A percentile compares a stretch with the other conserved stretches of the same genome.
phyloP scores from a whole-genome alignment of 2,888 invertebrate genomes.

The Oxycera nigricornis region DNA sequence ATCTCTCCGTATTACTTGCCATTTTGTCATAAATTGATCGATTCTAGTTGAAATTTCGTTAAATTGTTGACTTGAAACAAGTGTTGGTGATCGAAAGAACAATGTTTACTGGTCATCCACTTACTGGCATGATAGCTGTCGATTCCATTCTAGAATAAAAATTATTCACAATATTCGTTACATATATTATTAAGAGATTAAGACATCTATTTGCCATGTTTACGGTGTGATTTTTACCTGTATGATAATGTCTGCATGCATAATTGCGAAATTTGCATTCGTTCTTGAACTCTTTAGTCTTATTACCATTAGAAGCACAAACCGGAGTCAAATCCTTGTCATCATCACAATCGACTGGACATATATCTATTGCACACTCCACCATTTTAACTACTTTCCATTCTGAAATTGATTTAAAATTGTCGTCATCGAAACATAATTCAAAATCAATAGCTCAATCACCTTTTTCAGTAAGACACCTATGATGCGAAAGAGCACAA shows the following conservation, averaged over 20 bases:
- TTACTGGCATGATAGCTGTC: no score
- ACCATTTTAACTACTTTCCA: background rate
- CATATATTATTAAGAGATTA: no score
- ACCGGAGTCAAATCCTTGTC: background rate
- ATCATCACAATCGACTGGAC: background rate
- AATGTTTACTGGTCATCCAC: no score
- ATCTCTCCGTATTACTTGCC: no score
- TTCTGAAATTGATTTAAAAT: background rate
- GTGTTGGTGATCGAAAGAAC: no score
- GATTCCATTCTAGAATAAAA: no score
- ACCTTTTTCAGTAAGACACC: background rate
- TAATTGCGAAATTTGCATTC: background rate
- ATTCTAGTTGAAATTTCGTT: no score
- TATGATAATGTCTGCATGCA: background rate
- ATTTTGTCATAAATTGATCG: no score
- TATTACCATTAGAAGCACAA: background rate
- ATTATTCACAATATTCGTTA: no score
- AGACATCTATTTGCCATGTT: no score
- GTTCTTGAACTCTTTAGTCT: background rate
- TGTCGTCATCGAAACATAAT: background rate
- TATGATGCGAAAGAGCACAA: background rate
- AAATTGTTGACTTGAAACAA: no score
- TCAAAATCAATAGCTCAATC: background rate
- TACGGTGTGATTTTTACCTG: no score
- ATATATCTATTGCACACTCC: background rate